phyloP scores from a whole-genome alignment of 2,797 vertebrate species.

The Dromococcyx pavoninus region DNA sequence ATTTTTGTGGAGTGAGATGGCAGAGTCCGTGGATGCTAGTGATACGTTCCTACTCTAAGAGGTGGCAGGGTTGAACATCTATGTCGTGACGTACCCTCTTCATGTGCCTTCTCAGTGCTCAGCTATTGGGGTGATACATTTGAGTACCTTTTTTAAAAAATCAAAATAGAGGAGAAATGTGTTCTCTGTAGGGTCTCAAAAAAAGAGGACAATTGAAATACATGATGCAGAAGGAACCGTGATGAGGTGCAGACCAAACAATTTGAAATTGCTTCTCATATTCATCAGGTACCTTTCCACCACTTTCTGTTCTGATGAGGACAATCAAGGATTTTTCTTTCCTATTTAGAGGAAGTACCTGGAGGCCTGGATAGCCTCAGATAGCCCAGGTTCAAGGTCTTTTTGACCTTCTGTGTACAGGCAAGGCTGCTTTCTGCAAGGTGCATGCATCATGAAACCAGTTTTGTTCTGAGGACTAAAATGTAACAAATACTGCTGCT shows the following conservation, averaged over 20 bases:
- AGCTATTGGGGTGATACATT: neutral
- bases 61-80: neutral
- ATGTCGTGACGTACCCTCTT: neutral
- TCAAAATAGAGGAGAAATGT: neutral
- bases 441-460: neutral
- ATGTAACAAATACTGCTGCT: neutral
- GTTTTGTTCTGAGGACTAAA: neutral
- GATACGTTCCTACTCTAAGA: neutral
- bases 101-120: neutral
- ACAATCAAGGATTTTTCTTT: neutral
- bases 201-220: neutral
- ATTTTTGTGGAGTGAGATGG: neutral
- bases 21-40: neutral
- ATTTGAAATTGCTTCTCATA: neutral
- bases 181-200: neutral
- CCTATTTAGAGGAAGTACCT: neutral
- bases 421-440: neutral
- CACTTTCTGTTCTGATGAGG: neutral
- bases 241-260: neutral
- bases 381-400: neutral
- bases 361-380: neutral
- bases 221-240: neutral
- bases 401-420: neutral
- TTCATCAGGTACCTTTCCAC: neutral
- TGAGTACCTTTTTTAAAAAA: neutral